Percentiles rank a stretch among this genome's conserved stretches.
phyloP scores from a whole-genome alignment of 2,113 vertebrate species.

The Morone saxatilis region DNA sequence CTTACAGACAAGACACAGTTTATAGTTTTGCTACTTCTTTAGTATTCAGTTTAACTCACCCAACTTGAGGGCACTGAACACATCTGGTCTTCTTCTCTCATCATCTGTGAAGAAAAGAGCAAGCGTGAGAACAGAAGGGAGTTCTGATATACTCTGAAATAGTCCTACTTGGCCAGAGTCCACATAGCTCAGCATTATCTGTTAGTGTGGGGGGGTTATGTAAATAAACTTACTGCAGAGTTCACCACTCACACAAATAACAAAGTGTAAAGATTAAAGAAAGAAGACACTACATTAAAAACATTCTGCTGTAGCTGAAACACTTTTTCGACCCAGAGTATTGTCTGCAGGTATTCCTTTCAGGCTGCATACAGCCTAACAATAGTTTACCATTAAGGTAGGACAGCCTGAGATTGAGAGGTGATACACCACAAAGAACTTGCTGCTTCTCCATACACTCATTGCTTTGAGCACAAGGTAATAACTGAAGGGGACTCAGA shows the following conservation, averaged over 20 bases:
- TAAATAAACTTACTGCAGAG: slow-evolving; percentile 16
- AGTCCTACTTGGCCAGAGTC: slow-evolving; percentile 15
- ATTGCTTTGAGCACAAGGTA: not conserved
- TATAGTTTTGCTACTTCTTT: not conserved
- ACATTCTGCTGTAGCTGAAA: not conserved
- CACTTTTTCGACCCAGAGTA: not conserved
- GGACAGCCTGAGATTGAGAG: not conserved
- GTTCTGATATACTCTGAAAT: slow-evolving; percentile 13
- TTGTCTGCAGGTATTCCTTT: not conserved
- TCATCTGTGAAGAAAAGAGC: slow-evolving; percentile 86
- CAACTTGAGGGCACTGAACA: slow-evolving; percentile 94
- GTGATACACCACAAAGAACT: too few species aligned
- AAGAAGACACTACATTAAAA: not conserved
- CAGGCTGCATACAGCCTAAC: not conserved
- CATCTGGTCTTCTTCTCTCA: slow-evolving; percentile 93
- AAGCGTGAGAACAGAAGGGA: slow-evolving; percentile 27
- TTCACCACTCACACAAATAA: slow-evolving; percentile 6
- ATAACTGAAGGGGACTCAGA: not conserved
- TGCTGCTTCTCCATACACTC: too few species aligned
- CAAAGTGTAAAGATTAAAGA: not conserved
- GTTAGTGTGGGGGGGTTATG: slow-evolving; percentile 6
- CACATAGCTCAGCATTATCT: slow-evolving; percentile 17
- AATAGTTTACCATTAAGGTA: not conserved
- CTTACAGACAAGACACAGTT: not conserved
- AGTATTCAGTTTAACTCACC: slow-evolving; percentile 81